Evolutionary conservation across 53 echinoderm and acorn worm genomes (phyloP).

Genomic region (Astropecten irregularis): DNA sequence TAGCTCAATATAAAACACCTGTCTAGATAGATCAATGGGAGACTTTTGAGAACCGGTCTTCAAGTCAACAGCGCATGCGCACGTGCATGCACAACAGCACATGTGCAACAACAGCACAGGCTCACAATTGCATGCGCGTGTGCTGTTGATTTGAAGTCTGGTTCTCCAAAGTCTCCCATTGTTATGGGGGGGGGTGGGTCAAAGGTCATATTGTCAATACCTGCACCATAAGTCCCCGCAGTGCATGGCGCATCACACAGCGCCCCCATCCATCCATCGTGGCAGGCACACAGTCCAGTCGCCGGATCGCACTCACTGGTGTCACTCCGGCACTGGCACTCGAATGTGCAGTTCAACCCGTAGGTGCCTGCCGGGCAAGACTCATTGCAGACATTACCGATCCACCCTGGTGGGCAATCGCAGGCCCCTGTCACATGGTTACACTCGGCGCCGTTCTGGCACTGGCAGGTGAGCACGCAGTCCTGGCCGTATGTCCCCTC

Average conservation of each 20-base stretch:
- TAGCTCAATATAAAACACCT: no score
- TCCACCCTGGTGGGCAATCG: slow-evolving; percentile 52
- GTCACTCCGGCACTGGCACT: slow-evolving; percentile 72
- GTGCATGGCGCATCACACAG: slow-evolving; percentile 59
- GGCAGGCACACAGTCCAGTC: slow-evolving; percentile 77
- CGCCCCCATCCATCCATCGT: slow-evolving; percentile 75
- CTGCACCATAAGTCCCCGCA: slow-evolving; percentile 62
- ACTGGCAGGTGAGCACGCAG: slow-evolving; percentile 51
- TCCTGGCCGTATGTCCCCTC: slow-evolving; percentile 49
- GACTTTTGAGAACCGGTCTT: no score
- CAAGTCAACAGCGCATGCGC: no score
- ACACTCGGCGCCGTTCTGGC: slow-evolving; percentile 59
- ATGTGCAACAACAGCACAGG: no score
- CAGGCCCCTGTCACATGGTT: slow-evolving; percentile 54
- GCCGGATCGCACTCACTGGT: slow-evolving; percentile 63
- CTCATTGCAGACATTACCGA: slow-evolving; percentile 44
- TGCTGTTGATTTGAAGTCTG: no score
- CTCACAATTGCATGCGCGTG: no score
- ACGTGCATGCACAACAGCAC: no score
- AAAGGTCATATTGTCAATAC: no score
- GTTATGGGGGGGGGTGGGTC: no score
- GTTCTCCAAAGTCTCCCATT: no score
- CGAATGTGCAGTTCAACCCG: slow-evolving; percentile 60
- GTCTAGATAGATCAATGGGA: no score
- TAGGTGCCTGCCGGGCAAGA: slow-evolving; percentile 50